Base-by-base conservation (phyloP, 2,113 vertebrate genomes). In the Cricetomys ansorgei region DNA sequence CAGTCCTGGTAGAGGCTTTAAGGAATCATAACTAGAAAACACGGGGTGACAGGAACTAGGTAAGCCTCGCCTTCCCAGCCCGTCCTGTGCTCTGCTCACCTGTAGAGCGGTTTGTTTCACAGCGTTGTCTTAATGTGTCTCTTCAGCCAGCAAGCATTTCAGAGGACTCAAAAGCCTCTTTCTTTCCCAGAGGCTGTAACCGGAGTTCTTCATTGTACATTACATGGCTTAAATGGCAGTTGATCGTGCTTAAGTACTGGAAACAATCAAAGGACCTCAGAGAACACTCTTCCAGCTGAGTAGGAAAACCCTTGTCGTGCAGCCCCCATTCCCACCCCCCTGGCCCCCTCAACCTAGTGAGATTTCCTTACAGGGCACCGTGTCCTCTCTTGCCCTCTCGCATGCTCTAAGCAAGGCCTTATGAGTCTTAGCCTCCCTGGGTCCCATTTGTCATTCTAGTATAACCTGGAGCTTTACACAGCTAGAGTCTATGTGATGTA, bases 261-360 rank as follows among this genome's bases (percentile, higher is more conserved):
- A 94, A 95, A 96, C 91, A 96, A 97, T 89, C 94, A 88, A 85
- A 81, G 53, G 64, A 95, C 90, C 93, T 77, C 57, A 16, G 76
- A 92, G 65, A 87, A 93, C 80, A 84, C 84, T 73, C 75, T 93
- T 92, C 9, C 65, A 59, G 29, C 10, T 21, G 23, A 87, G 23
- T 83, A 81, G 70, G 55, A 94, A 97, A 94, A 90, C 17, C 90
- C 69, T 91, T 87, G 92, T 96, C 65, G 62, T 29, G 17, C 94
- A n/a, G 37, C 67, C n/a, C 15, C 65, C 37, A 45, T 29, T 19
- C 15, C 96, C 29, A 59, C n/a, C 80, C 62, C 21, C 1, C 34
- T 0, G 12, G 70, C 62, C 27, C 83, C 64, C 62, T 77, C 17
- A 27, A 37, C 57, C 69, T 45, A 59, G 40, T 67, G 29, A 13